These are phyloP conservation scores for Oncorhynchus keta DNA, from an alignment of 2,113 vertebrate species.

Conservation along the genomic window DNA sequence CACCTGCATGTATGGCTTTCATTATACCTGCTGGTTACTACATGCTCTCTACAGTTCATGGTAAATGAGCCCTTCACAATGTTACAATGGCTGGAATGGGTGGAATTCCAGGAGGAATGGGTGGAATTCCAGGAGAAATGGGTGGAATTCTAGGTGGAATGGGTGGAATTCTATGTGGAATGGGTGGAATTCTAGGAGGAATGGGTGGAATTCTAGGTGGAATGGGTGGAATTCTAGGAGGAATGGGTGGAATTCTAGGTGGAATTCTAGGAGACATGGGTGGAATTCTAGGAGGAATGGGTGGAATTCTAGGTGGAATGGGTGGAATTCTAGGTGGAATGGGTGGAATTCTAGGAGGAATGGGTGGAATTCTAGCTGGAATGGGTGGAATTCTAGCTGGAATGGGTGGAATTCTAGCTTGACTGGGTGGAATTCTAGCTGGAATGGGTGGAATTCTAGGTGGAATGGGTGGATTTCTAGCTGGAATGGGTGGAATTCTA, in stretches of 20 bases:
- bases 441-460: not conserved
- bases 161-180: not conserved
- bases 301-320: not conserved
- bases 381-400: too few relatives aligned
- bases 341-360: too few relatives aligned
- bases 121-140: not conserved
- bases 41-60: not conserved
- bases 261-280: not conserved
- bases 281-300: too few relatives aligned
- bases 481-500: not conserved
- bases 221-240: not conserved
- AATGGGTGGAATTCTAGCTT: too few relatives aligned
- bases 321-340: too few relatives aligned
- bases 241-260: not conserved
- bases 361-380: too few relatives aligned
- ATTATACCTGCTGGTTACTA: not conserved
- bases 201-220: not conserved
- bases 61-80: not conserved
- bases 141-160: not conserved
- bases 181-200: not conserved
- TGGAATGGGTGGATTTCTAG: too few relatives aligned
- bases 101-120: not conserved
- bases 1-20: slow-evolving; percentile 5
- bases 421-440: too few relatives aligned
- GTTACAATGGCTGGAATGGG: not conserved